Conservation (phyloP, 1,140 invertebrate genomes). For the Megathymus violae region DNA sequence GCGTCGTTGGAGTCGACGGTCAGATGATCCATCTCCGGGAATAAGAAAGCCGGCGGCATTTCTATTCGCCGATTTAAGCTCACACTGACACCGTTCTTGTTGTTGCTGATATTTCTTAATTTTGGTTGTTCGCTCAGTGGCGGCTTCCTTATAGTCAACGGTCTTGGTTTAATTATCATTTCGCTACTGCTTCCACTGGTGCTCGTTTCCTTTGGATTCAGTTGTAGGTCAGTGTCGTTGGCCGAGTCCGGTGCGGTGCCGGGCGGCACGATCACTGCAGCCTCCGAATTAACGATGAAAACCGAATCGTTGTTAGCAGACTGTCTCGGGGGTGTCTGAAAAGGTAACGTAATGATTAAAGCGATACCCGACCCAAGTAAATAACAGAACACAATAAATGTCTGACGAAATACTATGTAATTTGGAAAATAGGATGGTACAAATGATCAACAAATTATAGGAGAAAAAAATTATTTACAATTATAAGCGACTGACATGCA, state of each 20-base stretch:
- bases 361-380: too few species aligned
- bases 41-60: constrained; percentile 92
- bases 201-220: constrained; percentile 68
- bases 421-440: too few species aligned
- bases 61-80: constrained; percentile 90
- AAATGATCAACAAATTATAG: too few species aligned
- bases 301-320: constrained; percentile 63
- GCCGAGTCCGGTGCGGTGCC: constrained; percentile 63
- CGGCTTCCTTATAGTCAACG: constrained; percentile 91
- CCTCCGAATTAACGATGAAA: constrained; percentile 56
- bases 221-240: constrained; percentile 59
- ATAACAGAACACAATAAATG: too few species aligned
- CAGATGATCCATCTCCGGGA: constrained; percentile 88
- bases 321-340: constrained; percentile 78
- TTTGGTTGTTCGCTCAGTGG: constrained; percentile 90
- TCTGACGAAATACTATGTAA: too few species aligned
- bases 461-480: too few species aligned
- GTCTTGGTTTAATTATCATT: constrained; percentile 91
- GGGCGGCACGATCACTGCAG: constrained; percentile 57
- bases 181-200: too few species aligned
- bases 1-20: constrained; percentile 58
- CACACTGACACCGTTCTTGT: constrained; percentile 85
- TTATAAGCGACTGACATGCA: too few species aligned
- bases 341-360: constrained; percentile 36
- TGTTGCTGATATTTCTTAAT: constrained; percentile 85